phyloP scores from a whole-genome alignment of 1,140 invertebrate species.

The Popillia japonica region DNA sequence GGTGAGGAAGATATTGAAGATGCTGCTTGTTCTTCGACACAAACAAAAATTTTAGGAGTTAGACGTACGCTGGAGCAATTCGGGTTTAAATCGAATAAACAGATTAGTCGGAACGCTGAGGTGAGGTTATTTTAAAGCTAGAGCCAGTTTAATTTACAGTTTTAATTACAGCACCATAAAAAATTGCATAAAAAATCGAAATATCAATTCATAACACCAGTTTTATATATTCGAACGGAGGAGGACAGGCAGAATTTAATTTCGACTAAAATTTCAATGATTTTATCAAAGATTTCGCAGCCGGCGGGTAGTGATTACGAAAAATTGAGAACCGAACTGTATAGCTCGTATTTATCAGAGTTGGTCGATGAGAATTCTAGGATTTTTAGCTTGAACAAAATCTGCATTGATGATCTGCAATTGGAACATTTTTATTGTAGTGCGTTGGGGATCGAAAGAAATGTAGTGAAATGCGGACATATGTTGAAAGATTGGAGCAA shows the following conservation, averaged over 20 bases:
- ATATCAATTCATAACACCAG: slow-evolving; percentile 54
- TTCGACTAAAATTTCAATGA: slow-evolving; percentile 51
- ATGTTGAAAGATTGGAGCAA: slow-evolving; percentile 56
- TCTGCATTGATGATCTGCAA: not conserved
- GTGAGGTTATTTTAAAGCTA: not conserved
- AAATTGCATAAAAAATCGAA: slow-evolving; percentile 49
- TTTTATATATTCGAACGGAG: slow-evolving; percentile 48
- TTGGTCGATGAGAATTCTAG: not conserved
- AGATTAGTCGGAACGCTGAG: not conserved
- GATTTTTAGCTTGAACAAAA: not conserved
- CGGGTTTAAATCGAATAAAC: slow-evolving; percentile 41
- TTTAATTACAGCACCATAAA: slow-evolving; percentile 26
- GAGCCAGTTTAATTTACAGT: not conserved
- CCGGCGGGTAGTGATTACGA: slow-evolving; percentile 21
- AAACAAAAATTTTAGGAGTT: slow-evolving; percentile 28
- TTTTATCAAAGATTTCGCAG: slow-evolving; percentile 47
- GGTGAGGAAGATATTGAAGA: not conserved
- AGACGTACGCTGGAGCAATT: slow-evolving; percentile 44
- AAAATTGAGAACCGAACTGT: not conserved
- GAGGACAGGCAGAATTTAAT: slow-evolving; percentile 52
- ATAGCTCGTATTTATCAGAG: not conserved
- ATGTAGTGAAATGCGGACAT: slow-evolving; percentile 45
- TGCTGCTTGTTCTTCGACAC: not conserved
- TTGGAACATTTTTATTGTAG: not conserved
- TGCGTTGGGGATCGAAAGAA: slow-evolving; percentile 38